Evolutionary conservation across 2,888 invertebrate species (phyloP), one percentile per base, ranked within the genome.

Genomic region (Rhagonycha lutea): DNA sequence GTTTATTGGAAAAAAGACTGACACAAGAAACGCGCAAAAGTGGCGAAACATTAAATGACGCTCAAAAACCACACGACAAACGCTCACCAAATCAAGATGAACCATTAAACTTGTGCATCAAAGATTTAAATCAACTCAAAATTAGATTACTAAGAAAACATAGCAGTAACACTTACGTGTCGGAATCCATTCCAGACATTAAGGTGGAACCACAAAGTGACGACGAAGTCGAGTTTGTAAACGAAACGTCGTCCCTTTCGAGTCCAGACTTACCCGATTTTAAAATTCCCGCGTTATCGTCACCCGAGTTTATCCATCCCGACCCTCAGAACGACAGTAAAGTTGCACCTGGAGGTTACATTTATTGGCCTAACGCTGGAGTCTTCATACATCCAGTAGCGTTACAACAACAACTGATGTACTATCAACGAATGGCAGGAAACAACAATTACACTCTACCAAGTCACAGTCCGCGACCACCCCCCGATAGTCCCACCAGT

Each of bases 21-120:
- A 93, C 93, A 0, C 93, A 92, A 82, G 93, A 93, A 85, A 90
- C 90, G 61, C 90, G 90, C 85, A 75, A 88, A 63, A 24, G 24
- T 86, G 69, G 76, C 23, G 71, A 77, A 24, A 72, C 63, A 32
- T 32, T 32, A 32, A n/a, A 5, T 12, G 32, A 32, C 32, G 32
- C 32, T 14, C 63, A 63, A 61, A 89, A 88, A 4, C 86, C 87
- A 86, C 88, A 88, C 0, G 87, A 75, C 47, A 74, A 87, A 69
- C 86, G 87, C 71, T 85, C 86, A 23, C 76, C 76, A 8, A 88
- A 90, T 72, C 90, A 91, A 81, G 92, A 94, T 69, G 95, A 96
- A 83, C 96, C 96, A 0, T 88, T 96, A 5, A 96, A 96, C 87
- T 90, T 96, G 4, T 96, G 96, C 85, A 91, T 96, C 74, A 89